Evolutionary conservation across 2,888 invertebrate genomes (phyloP).

Genomic region (Choreutis nemorana): DNA sequence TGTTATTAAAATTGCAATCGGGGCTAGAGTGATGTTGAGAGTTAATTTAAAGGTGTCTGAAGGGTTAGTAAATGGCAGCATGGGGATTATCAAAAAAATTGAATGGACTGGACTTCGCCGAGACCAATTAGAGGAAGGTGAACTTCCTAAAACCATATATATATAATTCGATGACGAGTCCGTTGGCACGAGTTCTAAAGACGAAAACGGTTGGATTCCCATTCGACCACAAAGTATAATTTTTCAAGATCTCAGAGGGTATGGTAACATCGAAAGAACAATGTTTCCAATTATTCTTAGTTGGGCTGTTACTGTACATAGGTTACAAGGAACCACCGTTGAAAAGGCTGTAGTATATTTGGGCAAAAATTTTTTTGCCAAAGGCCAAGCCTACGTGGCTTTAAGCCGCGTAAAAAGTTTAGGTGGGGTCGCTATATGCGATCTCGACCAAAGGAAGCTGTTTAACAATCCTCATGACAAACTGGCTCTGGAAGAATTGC

Average conservation of each 20-base stretch:
- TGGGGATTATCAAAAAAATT: conserved; percentile 3
- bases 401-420: conserved; percentile 15
- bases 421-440: conserved; percentile 4
- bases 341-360: conserved; percentile 15
- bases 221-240: conserved; percentile 3
- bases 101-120: conserved; percentile 4
- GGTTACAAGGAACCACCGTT: conserved; percentile 13
- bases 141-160: conserved; percentile 3
- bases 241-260: conserved; percentile 3
- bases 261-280: conserved; percentile 2
- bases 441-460: neutral
- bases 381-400: conserved; percentile 20
- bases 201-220: conserved; percentile 3
- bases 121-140: conserved; percentile 6
- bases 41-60: conserved; percentile 1
- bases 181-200: conserved; percentile 3
- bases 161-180: conserved; percentile 4
- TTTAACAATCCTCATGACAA: neutral
- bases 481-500: neutral
- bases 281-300: conserved; percentile 5
- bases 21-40: conserved; percentile 1
- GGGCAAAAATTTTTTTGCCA: conserved; percentile 13
- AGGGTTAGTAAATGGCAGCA: conserved; percentile 3
- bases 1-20: conserved; percentile 2
- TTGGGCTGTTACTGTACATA: conserved; percentile 1